Percentiles rank a stretch among this genome's conserved stretches.
phyloP scores from a whole-genome alignment of 2,797 vertebrate genomes.

The Morelia viridis region DNA sequence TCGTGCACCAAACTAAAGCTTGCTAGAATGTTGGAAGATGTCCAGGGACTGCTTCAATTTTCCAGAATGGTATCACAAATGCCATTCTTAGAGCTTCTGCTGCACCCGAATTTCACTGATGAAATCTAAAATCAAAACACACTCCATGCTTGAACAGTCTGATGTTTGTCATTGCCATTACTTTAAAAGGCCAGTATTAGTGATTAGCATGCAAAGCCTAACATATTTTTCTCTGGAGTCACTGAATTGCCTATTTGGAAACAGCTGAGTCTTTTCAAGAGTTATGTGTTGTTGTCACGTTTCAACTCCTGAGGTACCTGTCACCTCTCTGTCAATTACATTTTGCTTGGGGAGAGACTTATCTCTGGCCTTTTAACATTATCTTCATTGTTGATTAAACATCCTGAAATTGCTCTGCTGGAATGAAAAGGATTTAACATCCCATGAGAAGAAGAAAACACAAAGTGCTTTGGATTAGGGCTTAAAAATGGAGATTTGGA shows the following conservation, averaged over 20 bases:
- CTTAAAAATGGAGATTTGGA: not conserved
- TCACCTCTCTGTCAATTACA: not conserved
- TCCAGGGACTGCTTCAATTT: not conserved
- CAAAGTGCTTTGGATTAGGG: not conserved
- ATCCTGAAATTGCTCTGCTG: not conserved
- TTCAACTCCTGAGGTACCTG: conserved; percentile 30
- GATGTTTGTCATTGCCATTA: not conserved
- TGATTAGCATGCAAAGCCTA: not conserved
- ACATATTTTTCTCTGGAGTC: not conserved
- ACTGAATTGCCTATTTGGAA: not conserved
- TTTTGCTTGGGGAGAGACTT: not conserved
- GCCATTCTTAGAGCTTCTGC: not conserved
- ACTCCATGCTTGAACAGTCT: not conserved
- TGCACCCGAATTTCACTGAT: not conserved
- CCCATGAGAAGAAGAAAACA: not conserved
- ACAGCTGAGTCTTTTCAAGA: not conserved
- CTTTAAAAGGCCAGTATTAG: not conserved
- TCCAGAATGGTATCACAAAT: not conserved
- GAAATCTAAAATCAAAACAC: not conserved
- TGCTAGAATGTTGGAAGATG: conserved; percentile 4
- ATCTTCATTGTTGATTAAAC: not conserved
- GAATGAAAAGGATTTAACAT: not conserved
- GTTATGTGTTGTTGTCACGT: not conserved
- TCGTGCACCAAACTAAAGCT: conserved; percentile 14
- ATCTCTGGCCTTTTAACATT: not conserved